Base-by-base conservation (phyloP, 2,888 invertebrate genomes). In the Drosophila mayaguana region DNA sequence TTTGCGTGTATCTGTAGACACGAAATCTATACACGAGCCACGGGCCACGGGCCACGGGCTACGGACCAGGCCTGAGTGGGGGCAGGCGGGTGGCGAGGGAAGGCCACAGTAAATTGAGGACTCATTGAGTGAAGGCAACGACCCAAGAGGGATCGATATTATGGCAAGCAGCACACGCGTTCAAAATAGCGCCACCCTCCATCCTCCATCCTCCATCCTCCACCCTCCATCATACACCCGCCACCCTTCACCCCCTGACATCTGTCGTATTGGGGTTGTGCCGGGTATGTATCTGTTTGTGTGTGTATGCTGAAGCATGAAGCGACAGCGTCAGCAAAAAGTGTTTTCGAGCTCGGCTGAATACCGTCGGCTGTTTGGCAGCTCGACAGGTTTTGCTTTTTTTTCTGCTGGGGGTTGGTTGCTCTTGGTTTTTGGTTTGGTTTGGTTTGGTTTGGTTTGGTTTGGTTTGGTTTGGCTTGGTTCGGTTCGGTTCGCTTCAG, bases 111-210 rank as follows among this genome's bases (percentile, higher is more conserved):
- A 84, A 89, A 87, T 89, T 90, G 84, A 82, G 84, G 83, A 90
- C 82, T 86, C 84, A 87, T 89, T 88, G 81, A 84, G 81, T 78
- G 81, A 75, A 87, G 87, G 72, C 88, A 88, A 90, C 89, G 83
- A 86, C 90, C 87, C 85, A 89, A 82, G 80, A 78, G 80, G 78
- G 83, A 90, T 90, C 90, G 91, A 90, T 90, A 91, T 90, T 89
- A 61, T 74, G 67, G 46, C 72, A 64, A 69, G 70, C 76, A 78
- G 68, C 67, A 48, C 57, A 75, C 59, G 62, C 70, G 63, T 59
- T 56, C 25, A 42, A 40, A 61, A 57, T 53, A 59, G 45, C 53
- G 14, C n/a, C 32, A 18, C 22, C 34, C 22, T n/a, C 22, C 40
- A 42, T 11, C 11, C 14, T 11, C 25, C 43, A 11, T 25, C 38